Conservation (phyloP, 2,888 invertebrate genomes). For the Stenodema calcarata region DNA sequence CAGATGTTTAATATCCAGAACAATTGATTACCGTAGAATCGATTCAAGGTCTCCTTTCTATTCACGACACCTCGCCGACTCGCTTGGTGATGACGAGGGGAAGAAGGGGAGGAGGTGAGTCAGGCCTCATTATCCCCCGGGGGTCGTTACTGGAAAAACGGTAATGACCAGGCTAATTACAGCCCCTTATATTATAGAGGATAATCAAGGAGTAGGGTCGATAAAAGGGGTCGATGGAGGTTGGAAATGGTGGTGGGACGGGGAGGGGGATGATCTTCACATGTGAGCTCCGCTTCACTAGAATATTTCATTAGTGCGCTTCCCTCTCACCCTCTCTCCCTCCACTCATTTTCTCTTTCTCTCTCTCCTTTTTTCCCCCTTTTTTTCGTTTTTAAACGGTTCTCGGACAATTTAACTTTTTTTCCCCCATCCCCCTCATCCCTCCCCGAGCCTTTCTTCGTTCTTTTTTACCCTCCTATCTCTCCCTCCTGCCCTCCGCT, state of each 20-base stretch:
- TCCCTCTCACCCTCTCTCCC: neutral
- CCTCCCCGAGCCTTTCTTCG: neutral
- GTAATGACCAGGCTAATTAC: slow-evolving; percentile 48
- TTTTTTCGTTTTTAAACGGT: slow-evolving; percentile 22
- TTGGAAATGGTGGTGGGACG: neutral
- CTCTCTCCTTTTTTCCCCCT: slow-evolving; percentile 12
- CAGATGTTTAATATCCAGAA: neutral
- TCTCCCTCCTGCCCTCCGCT: neutral
- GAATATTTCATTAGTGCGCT: slow-evolving; percentile 34
- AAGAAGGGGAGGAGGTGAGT: slow-evolving; percentile 23
- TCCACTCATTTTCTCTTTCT: neutral
- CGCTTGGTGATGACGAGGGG: neutral
- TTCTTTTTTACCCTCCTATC: neutral
- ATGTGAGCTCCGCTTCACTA: slow-evolving; percentile 30
- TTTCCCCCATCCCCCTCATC: neutral
- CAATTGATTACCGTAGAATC: neutral
- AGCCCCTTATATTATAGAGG: slow-evolving; percentile 47
- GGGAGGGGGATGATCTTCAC: neutral
- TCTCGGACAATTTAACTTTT: slow-evolving; percentile 39
- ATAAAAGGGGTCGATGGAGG: slow-evolving; percentile 7
- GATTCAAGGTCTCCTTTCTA: neutral
- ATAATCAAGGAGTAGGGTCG: slow-evolving; percentile 41
- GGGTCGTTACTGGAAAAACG: slow-evolving; percentile 48
- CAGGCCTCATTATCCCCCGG: slow-evolving; percentile 43
- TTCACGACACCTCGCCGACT: neutral